A percentile compares a stretch with the other conserved stretches of the same genome.
Conservation (phyloP, 2,113 vertebrate genomes). For the Tor tambroides region DNA sequence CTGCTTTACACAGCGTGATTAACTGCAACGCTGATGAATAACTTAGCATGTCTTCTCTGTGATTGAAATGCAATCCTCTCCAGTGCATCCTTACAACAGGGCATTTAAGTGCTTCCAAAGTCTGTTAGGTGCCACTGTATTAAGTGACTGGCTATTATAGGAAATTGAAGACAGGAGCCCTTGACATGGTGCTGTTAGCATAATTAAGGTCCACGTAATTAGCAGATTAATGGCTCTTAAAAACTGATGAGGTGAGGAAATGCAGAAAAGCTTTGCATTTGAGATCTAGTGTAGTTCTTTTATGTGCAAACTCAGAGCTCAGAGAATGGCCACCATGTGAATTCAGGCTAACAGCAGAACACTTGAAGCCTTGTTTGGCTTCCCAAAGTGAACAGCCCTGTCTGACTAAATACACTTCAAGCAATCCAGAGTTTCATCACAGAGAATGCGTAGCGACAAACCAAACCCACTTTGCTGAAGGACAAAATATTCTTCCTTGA, state of each 20-base stretch:
- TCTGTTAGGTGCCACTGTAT: slow-evolving; percentile 55
- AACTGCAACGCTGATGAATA: slow-evolving; percentile 64
- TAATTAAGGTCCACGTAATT: slow-evolving; percentile 59
- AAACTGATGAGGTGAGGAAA: slow-evolving; percentile 44
- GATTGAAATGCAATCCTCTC: slow-evolving; percentile 63
- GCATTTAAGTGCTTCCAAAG: slow-evolving; percentile 54
- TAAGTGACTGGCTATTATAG: slow-evolving; percentile 61
- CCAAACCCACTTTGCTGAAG: not conserved
- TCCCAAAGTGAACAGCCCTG: slow-evolving; percentile 1
- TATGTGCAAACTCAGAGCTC: slow-evolving; percentile 20
- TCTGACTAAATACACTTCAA: slow-evolving; percentile 26
- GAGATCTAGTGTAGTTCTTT: slow-evolving; percentile 7
- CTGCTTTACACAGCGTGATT: slow-evolving; percentile 46
- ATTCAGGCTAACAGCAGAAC: slow-evolving; percentile 32
- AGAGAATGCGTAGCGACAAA: not conserved
- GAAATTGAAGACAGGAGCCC: slow-evolving; percentile 53
- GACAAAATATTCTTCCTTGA: slow-evolving; percentile 2
- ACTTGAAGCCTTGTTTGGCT: slow-evolving; percentile 23
- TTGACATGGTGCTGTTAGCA: slow-evolving; percentile 61
- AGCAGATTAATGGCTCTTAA: slow-evolving; percentile 59
- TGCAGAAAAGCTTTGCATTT: not conserved
- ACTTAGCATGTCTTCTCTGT: slow-evolving; percentile 62
- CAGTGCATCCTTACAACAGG: slow-evolving; percentile 49
- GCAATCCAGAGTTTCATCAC: slow-evolving; percentile 21
- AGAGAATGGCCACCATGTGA: slow-evolving; percentile 19